Conservation (phyloP, 2,797 vertebrate species). For the Pipistrellus kuhlii region DNA sequence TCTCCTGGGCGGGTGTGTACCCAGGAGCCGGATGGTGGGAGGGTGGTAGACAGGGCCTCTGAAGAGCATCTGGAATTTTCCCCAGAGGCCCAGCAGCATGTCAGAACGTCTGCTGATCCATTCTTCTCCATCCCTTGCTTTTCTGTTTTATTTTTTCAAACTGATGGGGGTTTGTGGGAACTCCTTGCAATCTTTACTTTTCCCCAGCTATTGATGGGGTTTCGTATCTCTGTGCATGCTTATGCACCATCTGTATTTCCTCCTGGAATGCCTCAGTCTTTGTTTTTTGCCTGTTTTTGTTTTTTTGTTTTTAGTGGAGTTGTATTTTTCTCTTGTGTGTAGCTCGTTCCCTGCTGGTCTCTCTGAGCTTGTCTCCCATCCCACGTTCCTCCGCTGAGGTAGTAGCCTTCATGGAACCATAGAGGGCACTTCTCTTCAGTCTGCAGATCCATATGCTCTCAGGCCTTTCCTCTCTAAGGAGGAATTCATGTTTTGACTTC, state of each 20-base stretch:
- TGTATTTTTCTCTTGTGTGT: neutral
- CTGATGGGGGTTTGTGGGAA: neutral
- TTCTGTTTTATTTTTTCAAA: neutral
- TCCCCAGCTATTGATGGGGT: neutral
- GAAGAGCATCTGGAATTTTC: neutral
- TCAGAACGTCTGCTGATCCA: neutral
- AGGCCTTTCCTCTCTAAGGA: neutral
- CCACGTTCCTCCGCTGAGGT: neutral
- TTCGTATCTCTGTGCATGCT: neutral
- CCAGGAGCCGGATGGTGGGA: neutral
- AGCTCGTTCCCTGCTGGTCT: neutral
- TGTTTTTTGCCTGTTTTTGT: neutral
- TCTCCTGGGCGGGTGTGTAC: neutral
- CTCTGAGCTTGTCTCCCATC: neutral
- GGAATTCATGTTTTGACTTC: neutral
- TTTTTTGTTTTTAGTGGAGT: neutral
- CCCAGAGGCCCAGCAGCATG: neutral
- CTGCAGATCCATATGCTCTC: no score
- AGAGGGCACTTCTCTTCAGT: neutral
- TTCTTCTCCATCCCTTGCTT: conserved; percentile 19
- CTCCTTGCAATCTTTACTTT: neutral
- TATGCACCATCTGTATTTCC: neutral
- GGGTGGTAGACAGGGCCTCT: neutral
- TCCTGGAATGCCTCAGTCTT: neutral
- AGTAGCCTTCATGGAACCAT: neutral